Percentiles rank a stretch among this genome's conserved stretches.
phyloP scores from a whole-genome alignment of 2,797 vertebrate species.

The Pachyuromys duprasi region DNA sequence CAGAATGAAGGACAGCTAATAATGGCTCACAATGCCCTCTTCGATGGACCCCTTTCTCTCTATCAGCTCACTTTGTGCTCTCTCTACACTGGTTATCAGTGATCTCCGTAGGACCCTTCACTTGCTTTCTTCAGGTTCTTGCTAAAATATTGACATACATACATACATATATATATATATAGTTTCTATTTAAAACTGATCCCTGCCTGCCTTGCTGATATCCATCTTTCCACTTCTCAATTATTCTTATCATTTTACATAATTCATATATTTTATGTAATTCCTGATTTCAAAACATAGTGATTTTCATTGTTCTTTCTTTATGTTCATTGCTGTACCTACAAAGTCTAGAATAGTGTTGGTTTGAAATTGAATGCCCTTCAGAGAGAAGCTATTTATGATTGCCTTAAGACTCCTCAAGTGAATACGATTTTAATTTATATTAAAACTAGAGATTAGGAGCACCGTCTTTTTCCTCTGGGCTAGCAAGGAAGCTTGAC shows the following conservation, averaged over 20 bases:
- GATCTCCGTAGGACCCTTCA: background rate
- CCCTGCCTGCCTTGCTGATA: background rate
- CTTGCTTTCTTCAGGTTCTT: background rate
- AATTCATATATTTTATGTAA: background rate
- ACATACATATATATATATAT: too few relatives aligned
- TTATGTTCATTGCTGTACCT: slow-evolving; percentile 3
- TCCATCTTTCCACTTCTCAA: background rate
- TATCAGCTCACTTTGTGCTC: background rate
- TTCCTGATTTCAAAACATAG: background rate
- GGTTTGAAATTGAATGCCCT: background rate
- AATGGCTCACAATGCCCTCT: background rate
- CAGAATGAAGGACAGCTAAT: background rate
- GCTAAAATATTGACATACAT: background rate
- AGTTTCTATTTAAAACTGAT: slow-evolving; percentile 39
- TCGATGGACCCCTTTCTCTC: background rate
- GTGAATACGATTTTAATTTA: slow-evolving; percentile 19
- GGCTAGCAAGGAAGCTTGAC: background rate
- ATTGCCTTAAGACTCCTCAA: background rate
- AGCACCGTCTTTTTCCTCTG: background rate
- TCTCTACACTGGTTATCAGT: too few relatives aligned
- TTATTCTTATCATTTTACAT: background rate
- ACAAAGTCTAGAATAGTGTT: background rate
- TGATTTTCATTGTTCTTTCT: background rate
- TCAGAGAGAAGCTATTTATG: slow-evolving; percentile 32
- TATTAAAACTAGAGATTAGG: slow-evolving; percentile 34